Base-by-base conservation (phyloP, 2,888 invertebrate species). In the Hydrotaea cyrtoneurina region DNA sequence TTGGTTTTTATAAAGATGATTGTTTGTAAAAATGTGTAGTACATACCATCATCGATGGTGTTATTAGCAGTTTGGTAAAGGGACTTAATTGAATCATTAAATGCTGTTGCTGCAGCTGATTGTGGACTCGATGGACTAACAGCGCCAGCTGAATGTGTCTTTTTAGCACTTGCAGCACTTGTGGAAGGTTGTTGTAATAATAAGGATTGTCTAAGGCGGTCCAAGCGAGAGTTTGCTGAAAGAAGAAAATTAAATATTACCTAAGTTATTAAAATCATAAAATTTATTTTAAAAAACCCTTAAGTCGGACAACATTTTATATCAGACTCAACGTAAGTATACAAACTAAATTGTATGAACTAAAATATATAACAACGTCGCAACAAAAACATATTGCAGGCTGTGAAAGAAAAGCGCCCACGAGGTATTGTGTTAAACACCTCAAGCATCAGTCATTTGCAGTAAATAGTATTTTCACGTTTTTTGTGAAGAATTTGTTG, bases 221-320 rank as follows among this genome's bases (percentile, higher is more conserved):
- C 73, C 50, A 89, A 78, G 26, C 89, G 88, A 0, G 77, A 78
- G 66, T 89, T 89, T 0, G 88, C 89, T 88, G 36, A 31, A 80
- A 72, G 53, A 11, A 10, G 21, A 72, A 55, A n/a, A 50, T 50
- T 39, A 31, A 31, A 31, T n/a, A n/a, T n/a, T n/a, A n/a, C n/a
- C n/a, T n/a, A n/a, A n/a, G n/a, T n/a, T n/a, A n/a, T n/a, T n/a
- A n/a, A 36, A 36, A 36, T 36, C 36, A 36, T 36, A 36, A 36
- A 5, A 5, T 36, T 36, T 36, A 8, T 36, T 36, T 36, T n/a
- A n/a, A n/a, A n/a, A n/a, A n/a, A n/a, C n/a, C n/a, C n/a, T n/a
- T n/a, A n/a, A n/a, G n/a, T n/a, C n/a, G n/a, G n/a, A n/a, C n/a
- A n/a, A n/a, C n/a, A n/a, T n/a, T n/a, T n/a, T n/a, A n/a, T n/a